These are phyloP conservation scores for Capra hircus DNA, from an alignment of 2,113 vertebrate genomes.

Conservation along the genomic window DNA sequence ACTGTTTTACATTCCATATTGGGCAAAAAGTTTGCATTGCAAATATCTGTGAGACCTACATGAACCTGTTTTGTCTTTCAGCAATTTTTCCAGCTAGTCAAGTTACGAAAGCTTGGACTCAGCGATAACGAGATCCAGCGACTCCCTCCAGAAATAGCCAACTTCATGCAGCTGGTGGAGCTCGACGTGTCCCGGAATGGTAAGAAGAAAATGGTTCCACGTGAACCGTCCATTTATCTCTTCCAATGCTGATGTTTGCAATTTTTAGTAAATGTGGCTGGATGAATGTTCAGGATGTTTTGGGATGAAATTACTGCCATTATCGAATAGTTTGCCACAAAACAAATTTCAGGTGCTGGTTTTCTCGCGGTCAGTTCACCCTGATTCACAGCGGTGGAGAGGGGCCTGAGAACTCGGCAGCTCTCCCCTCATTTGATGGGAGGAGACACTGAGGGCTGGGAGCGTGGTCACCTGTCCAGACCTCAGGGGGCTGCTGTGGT, in stretches of 20 bases:
- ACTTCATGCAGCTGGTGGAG: conserved; percentile 98
- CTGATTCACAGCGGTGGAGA: background rate
- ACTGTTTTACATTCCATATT: background rate
- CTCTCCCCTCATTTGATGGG: background rate
- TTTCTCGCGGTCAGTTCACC: background rate
- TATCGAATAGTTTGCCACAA: background rate
- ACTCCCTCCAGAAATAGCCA: conserved; percentile 95
- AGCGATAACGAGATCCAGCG: conserved; percentile 99
- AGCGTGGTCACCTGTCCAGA: background rate
- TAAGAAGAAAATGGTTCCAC: conserved; percentile 69
- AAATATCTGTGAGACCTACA: conserved; percentile 8
- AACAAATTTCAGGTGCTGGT: background rate
- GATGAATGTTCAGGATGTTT: background rate
- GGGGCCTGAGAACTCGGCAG: background rate
- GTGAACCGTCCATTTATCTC: background rate
- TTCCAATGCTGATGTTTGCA: background rate
- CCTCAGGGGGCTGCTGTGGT: background rate
- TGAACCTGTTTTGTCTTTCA: conserved; percentile 79
- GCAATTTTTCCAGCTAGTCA: conserved; percentile 96
- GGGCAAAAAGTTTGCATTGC: background rate
- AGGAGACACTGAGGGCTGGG: background rate
- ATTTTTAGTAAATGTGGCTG: background rate
- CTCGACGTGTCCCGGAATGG: conserved; percentile 97
- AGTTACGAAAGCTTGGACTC: conserved; percentile 95
- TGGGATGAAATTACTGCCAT: background rate